Evolutionary conservation across 2,888 invertebrate genomes (phyloP).

Genomic region (Podabrus alpinus): DNA sequence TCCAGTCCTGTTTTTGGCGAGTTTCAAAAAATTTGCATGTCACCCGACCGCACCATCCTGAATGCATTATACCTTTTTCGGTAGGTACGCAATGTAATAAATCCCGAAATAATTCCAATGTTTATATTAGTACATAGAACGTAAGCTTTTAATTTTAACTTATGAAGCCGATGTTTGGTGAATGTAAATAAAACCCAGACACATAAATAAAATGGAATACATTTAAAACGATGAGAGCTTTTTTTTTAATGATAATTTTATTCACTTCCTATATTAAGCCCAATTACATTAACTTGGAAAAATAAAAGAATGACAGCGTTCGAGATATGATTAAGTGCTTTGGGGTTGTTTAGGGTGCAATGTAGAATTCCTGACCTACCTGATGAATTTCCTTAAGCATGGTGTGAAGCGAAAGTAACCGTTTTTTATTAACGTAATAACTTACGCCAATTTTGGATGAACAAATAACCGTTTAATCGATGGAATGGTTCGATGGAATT

Average conservation of each 20-base stretch:
- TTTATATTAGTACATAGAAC: not conserved
- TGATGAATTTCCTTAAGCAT: not conserved
- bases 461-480: not conserved
- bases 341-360: conserved; percentile 6
- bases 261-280: conserved; percentile 11
- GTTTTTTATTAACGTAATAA: not conserved
- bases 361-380: not conserved
- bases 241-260: conserved; percentile 17
- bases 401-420: not conserved
- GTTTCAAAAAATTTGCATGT: not conserved
- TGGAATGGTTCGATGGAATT: not conserved
- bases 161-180: not conserved
- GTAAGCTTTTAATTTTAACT: conserved; percentile 3
- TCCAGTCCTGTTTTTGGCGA: not conserved
- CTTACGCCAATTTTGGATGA: not conserved
- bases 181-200: conserved; percentile 3
- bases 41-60: not conserved
- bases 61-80: not conserved
- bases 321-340: not conserved
- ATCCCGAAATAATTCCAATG: not conserved
- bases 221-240: not conserved
- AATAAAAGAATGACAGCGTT: not conserved
- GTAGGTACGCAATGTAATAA: not conserved
- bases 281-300: conserved; percentile 1
- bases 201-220: conserved; percentile 13